phyloP scores from a whole-genome alignment of 2,797 vertebrate species.

The Pyrocephalus nanus region DNA sequence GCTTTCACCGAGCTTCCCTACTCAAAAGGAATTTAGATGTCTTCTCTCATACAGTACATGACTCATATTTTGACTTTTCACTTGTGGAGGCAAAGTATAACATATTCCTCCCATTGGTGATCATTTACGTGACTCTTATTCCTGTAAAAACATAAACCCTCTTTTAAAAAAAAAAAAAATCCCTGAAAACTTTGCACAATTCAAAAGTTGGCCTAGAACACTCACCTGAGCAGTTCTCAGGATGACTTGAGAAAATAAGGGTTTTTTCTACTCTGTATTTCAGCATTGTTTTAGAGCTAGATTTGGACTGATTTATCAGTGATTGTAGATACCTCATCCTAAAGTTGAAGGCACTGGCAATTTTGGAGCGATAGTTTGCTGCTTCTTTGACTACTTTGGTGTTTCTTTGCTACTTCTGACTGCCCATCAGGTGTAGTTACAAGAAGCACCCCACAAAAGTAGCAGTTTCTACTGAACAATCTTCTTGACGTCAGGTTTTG shows the following conservation, averaged over 20 bases:
- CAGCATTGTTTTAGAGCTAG: background rate
- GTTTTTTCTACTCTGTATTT: background rate
- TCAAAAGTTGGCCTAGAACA: background rate
- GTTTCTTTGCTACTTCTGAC: background rate
- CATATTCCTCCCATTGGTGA: conserved; percentile 1
- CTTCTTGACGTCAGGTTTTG: background rate
- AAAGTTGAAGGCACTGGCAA: background rate
- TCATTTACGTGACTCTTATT: background rate
- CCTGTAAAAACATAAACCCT: background rate
- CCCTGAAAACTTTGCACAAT: background rate
- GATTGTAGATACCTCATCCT: background rate
- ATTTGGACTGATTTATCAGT: background rate
- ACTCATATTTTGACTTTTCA: conserved; percentile 47
- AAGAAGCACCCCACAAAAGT: background rate
- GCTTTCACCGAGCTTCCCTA: conserved; percentile 43
- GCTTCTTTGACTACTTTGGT: background rate
- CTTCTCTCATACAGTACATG: conserved; percentile 27
- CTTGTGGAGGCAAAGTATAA: conserved; percentile 15
- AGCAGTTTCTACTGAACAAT: background rate
- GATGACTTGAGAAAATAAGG: background rate
- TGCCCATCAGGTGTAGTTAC: background rate
- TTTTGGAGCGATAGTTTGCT: background rate
- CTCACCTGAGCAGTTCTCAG: background rate
- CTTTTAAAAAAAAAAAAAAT: background rate
- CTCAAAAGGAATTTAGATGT: conserved; percentile 45